Evolutionary conservation across 1,140 invertebrate species (phyloP).

Genomic region (Aphelenchoides fujianensis): DNA sequence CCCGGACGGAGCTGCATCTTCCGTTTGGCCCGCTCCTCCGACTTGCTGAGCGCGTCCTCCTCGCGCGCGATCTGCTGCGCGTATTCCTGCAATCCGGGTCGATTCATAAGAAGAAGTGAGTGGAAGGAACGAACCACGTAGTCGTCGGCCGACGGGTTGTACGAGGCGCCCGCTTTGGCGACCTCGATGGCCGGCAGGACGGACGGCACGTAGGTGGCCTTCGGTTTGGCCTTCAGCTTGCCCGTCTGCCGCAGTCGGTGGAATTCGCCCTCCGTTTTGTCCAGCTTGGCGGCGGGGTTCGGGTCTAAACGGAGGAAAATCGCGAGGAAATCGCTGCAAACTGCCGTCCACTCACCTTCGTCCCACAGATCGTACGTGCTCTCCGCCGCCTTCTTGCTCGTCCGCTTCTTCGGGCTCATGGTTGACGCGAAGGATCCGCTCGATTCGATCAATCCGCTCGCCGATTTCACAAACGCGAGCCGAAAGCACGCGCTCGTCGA

Average conservation of each 20-base stretch:
- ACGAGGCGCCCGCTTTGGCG: constrained; percentile 33
- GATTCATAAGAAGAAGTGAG: background rate
- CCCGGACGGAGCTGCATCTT: background rate
- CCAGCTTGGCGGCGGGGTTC: background rate
- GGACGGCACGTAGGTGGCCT: constrained; percentile 31
- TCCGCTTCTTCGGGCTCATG: background rate
- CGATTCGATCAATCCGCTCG: no score
- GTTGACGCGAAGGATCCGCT: no score
- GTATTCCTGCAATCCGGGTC: no score
- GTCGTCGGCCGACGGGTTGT: constrained; percentile 36
- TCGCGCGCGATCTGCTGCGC: constrained; percentile 22
- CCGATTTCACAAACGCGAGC: no score
- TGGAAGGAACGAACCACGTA: constrained; percentile 32
- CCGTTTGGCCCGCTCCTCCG: background rate
- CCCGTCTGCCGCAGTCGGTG: constrained; percentile 14
- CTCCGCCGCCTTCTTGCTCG: constrained; percentile 1
- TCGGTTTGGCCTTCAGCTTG: constrained; percentile 16
- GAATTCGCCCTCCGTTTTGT: background rate
- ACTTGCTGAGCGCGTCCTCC: constrained; percentile 25
- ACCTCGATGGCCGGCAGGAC: constrained; percentile 33
- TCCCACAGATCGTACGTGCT: constrained; percentile 37
- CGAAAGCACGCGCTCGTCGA: no score
- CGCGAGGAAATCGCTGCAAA: constrained; percentile 6
- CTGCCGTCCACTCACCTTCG: constrained; percentile 21
- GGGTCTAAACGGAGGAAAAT: constrained; percentile 12